phyloP scores from a whole-genome alignment of 2,113 vertebrate species.

The Dipodomys ordii region DNA sequence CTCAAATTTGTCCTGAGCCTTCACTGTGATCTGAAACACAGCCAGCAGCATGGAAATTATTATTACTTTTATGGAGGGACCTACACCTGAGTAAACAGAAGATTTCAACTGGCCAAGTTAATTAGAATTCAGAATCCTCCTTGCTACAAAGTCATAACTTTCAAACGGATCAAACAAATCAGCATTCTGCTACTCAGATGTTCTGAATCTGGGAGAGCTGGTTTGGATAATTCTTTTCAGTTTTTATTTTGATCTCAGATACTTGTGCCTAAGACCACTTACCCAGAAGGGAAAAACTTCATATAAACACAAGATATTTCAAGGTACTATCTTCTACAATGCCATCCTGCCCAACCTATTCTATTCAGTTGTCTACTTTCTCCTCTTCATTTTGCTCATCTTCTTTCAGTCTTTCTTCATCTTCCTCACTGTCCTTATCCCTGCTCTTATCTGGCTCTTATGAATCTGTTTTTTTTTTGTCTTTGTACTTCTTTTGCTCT shows the following conservation, averaged over 20 bases:
- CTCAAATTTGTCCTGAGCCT: conserved; percentile 52
- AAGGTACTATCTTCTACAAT: background rate
- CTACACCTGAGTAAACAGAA: conserved; percentile 33
- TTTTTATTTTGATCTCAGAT: conserved; percentile 45
- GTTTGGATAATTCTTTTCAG: conserved; percentile 31
- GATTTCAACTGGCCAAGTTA: background rate
- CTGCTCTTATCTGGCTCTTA: conserved; percentile 93
- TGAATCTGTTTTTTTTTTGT: conserved; percentile 92
- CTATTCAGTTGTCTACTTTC: conserved; percentile 91
- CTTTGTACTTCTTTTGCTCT: conserved; percentile 89
- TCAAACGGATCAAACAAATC: conserved; percentile 4
- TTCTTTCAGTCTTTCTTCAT: conserved; percentile 93
- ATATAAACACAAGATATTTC: background rate
- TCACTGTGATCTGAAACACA: conserved; percentile 35
- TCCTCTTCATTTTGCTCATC: conserved; percentile 95
- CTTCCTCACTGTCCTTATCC: conserved; percentile 93
- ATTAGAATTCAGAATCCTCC: conserved; percentile 46
- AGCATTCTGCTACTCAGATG: conserved; percentile 27
- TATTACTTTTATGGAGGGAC: background rate
- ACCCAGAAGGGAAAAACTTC: conserved; percentile 5
- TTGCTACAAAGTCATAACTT: conserved; percentile 22
- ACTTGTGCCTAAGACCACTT: background rate
- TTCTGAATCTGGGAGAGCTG: conserved; percentile 23
- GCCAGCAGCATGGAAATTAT: conserved; percentile 6
- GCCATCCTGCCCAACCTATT: background rate